Conservation (phyloP, 1,140 invertebrate genomes). For the Temnothorax nylanderi region DNA sequence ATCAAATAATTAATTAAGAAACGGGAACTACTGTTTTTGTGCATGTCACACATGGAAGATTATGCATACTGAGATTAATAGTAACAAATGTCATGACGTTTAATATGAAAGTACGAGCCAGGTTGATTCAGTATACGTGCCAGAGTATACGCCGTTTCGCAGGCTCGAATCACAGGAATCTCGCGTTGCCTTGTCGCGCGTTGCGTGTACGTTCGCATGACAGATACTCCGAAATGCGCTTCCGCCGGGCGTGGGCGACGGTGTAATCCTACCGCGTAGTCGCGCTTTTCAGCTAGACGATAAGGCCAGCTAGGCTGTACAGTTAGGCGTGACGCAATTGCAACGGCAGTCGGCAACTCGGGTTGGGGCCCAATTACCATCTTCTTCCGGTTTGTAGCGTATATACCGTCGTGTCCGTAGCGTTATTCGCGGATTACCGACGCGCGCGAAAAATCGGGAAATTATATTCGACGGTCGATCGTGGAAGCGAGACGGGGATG, state of each 20-base stretch:
- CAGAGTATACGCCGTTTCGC: background rate
- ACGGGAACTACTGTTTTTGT: background rate
- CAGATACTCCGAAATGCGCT: slow-evolving; percentile 71
- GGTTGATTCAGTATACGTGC: background rate
- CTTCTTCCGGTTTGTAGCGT: slow-evolving; percentile 72
- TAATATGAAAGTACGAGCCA: background rate
- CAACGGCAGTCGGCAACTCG: slow-evolving; percentile 37
- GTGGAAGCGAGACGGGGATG: slow-evolving; percentile 57
- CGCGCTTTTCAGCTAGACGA: slow-evolving; percentile 13
- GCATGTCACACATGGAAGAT: background rate
- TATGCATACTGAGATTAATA: slow-evolving; percentile 10
- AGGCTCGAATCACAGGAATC: slow-evolving; percentile 17
- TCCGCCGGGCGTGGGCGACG: slow-evolving; percentile 64
- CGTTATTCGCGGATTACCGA: slow-evolving; percentile 60
- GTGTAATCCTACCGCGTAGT: slow-evolving; percentile 64
- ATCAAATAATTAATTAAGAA: background rate
- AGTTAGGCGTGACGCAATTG: slow-evolving; percentile 77
- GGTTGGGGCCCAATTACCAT: slow-evolving; percentile 68
- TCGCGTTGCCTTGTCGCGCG: slow-evolving; percentile 18
- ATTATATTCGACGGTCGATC: slow-evolving; percentile 60
- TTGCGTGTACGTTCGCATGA: slow-evolving; percentile 20
- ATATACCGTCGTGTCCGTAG: slow-evolving; percentile 63
- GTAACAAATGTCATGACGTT: background rate
- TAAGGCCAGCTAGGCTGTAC: slow-evolving; percentile 66
- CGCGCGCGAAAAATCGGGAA: slow-evolving; percentile 1